Conservation (phyloP, 2,888 invertebrate genomes). For the Actias luna region DNA sequence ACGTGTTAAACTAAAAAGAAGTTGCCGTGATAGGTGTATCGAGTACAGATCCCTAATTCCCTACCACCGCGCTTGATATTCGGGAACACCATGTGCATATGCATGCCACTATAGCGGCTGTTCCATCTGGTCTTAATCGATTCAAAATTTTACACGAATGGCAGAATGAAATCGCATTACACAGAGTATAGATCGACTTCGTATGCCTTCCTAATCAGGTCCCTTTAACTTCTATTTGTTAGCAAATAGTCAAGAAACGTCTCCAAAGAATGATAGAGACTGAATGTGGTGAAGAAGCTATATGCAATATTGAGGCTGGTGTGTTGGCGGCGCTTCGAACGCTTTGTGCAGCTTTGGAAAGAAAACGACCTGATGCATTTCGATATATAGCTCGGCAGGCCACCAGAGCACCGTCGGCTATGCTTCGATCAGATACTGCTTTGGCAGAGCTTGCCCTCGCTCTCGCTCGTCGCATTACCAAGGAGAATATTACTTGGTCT, state of each 20-base stretch:
- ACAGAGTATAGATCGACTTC: background rate
- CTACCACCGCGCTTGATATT: no score
- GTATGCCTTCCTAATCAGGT: background rate
- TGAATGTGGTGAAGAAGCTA: slow-evolving; percentile 78
- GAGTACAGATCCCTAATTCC: no score
- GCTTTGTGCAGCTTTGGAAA: slow-evolving; percentile 87
- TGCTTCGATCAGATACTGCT: slow-evolving; percentile 82
- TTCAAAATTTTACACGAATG: background rate
- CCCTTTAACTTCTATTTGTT: slow-evolving; percentile 16
- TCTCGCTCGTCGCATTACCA: slow-evolving; percentile 87
- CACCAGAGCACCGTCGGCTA: slow-evolving; percentile 81
- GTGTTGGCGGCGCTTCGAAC: slow-evolving; percentile 68
- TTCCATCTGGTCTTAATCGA: no score
- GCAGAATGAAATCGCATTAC: background rate
- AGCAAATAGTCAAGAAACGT: slow-evolving; percentile 74
- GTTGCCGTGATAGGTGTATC: no score
- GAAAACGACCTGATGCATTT: slow-evolving; percentile 89
- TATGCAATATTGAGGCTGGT: slow-evolving; percentile 71
- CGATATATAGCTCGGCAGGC: slow-evolving; percentile 88
- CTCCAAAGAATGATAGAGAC: slow-evolving; percentile 76
- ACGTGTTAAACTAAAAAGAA: no score
- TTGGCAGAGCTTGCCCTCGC: slow-evolving; percentile 84
- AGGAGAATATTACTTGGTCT: slow-evolving; percentile 89
- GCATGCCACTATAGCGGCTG: no score
- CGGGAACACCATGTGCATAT: no score